phyloP scores from a whole-genome alignment of 53 echinoderm and acorn worm genomes.

The Henricia sp. region DNA sequence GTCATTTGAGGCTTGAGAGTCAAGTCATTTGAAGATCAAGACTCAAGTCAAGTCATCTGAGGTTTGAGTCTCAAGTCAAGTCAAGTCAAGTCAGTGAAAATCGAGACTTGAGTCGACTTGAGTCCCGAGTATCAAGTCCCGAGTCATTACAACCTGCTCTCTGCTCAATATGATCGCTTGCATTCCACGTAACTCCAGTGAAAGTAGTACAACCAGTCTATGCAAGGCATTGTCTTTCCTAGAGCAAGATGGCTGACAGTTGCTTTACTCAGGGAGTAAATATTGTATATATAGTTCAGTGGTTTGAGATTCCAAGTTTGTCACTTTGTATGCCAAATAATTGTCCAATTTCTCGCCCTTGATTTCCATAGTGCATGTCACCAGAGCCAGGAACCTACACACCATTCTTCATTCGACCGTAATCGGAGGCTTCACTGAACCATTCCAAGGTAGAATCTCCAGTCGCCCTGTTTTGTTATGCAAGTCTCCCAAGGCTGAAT shows the following conservation, averaged over 20 bases:
- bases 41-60: too few species aligned
- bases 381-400: slow-evolving; percentile 74
- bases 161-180: too few species aligned
- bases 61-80: too few species aligned
- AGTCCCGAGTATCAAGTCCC: too few species aligned
- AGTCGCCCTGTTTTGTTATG: too few species aligned
- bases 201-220: not conserved
- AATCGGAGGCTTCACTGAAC: not conserved
- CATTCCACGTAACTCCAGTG: not conserved
- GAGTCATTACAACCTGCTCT: too few species aligned
- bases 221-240: not conserved
- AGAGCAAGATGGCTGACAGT: not conserved
- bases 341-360: not conserved
- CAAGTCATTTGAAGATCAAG: too few species aligned
- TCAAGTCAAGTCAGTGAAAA: too few species aligned
- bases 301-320: not conserved
- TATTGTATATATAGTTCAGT: not conserved
- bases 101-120: too few species aligned
- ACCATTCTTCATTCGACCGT: slow-evolving; percentile 80
- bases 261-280: not conserved
- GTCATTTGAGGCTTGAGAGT: too few species aligned
- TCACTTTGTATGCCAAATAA: not conserved
- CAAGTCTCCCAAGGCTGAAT: too few species aligned
- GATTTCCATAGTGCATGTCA: slow-evolving; percentile 50
- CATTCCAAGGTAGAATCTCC: too few species aligned